These are phyloP conservation scores for Platerodrilus igneus DNA, from an alignment of 2,888 invertebrate genomes.

Conservation along the genomic window DNA sequence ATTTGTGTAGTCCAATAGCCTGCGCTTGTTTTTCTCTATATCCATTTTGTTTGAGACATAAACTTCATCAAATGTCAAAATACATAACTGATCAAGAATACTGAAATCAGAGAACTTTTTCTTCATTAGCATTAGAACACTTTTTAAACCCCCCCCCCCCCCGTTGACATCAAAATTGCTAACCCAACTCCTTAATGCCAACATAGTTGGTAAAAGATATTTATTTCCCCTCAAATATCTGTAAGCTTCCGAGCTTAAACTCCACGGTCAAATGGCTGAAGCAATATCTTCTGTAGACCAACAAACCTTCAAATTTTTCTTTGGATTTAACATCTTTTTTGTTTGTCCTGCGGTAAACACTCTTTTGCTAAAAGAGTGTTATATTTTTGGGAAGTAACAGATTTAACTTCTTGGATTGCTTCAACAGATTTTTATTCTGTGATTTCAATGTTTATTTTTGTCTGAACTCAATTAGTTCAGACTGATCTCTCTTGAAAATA, in stretches of 20 bases:
- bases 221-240: constrained; percentile 15
- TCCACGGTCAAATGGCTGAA: too few species aligned
- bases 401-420: neutral
- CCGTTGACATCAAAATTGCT: constrained; percentile 23
- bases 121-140: constrained; percentile 25
- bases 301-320: constrained; percentile 2
- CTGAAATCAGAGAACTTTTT: constrained; percentile 15
- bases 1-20: too few species aligned
- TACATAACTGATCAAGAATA: constrained; percentile 17
- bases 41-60: too few species aligned
- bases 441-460: constrained; percentile 8
- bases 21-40: too few species aligned
- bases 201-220: constrained; percentile 28
- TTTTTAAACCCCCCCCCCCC: constrained; percentile 22
- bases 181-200: constrained; percentile 31
- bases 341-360: constrained; percentile 13
- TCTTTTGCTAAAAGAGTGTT: constrained; percentile 4
- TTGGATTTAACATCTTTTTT: constrained; percentile 9
- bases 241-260: too few species aligned
- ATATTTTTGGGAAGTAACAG: neutral
- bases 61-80: constrained; percentile 26
- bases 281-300: constrained; percentile 21
- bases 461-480: neutral
- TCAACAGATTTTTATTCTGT: constrained; percentile 10
- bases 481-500: neutral